Conservation (phyloP, 1,140 invertebrate species). For the Zophobas morio region DNA sequence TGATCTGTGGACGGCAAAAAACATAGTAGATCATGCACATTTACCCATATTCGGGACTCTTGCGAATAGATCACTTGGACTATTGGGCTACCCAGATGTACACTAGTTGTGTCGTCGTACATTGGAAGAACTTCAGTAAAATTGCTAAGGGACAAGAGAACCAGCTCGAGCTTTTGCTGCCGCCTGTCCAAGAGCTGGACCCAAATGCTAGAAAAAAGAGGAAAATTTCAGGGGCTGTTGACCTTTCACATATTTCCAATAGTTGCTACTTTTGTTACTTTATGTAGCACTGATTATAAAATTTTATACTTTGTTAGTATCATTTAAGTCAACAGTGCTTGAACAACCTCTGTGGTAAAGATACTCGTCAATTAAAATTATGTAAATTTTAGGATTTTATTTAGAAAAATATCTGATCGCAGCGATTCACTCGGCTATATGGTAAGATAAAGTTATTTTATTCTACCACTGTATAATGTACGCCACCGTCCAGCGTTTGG, state of each 20-base stretch:
- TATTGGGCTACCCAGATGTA: constrained; percentile 59
- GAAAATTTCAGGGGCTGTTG: constrained; percentile 16
- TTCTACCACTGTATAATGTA: too few species aligned
- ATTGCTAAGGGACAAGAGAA: constrained; percentile 81
- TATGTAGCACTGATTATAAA: too few species aligned
- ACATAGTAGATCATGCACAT: constrained; percentile 91
- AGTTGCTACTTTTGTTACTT: too few species aligned
- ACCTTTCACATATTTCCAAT: not conserved
- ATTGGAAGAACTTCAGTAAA: constrained; percentile 78
- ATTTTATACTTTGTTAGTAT: too few species aligned
- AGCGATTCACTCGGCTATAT: too few species aligned
- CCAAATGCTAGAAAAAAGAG: constrained; percentile 82
- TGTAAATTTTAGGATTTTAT: too few species aligned
- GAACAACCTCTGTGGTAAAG: too few species aligned
- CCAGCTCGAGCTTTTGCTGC: constrained; percentile 86
- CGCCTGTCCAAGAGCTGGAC: constrained; percentile 88
- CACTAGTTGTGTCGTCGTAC: constrained; percentile 65
- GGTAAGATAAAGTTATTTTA: too few species aligned
- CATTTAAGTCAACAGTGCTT: too few species aligned
- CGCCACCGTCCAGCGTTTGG: too few species aligned
- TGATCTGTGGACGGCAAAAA: constrained; percentile 80
- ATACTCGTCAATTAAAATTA: too few species aligned
- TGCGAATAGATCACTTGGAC: constrained; percentile 82
- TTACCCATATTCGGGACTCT: constrained; percentile 87
- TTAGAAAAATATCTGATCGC: too few species aligned